Base-by-base conservation (phyloP, 1,140 invertebrate genomes). In the Sitodiplosis mosellana region DNA sequence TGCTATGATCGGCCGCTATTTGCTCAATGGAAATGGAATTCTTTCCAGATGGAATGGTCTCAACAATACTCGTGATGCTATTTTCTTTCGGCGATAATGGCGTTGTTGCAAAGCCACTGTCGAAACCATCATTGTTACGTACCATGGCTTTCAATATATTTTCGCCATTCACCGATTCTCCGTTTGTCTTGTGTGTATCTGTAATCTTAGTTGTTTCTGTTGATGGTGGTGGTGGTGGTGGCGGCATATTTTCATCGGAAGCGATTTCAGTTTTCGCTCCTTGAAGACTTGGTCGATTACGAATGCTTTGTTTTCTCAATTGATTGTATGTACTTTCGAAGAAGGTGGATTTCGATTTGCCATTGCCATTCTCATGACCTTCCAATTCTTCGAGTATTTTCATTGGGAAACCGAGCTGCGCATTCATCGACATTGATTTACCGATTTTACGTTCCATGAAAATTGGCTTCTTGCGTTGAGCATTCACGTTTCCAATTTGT, bases 321-420 rank as follows among this genome's bases (percentile, higher is more conserved):
- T 64, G 61, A 45, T 55, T 50, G 33, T 14, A 55, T 22, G 54
- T 55, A 27, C 51, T 46, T 42, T 63, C 61, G 60, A 64, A 64
- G 61, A 62, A 64, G 56, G 61, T 57, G 57, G 57, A 59, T 60
- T 64, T 64, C 14, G 21, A 11, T 68, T 54, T 68, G 56, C 59
- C 60, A 55, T 57, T 58, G 58, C 51, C 65, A 49, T 69, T 67
- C 50, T 69, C 66, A 54, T 57, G 69, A 51, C 67, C 66, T 53
- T 60, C 67, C 49, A 72, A 66, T 47, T 73, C 70, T 52, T 73
- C 71, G 51, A 73, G 56, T 18, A 69, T 62, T 56, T 73, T 74
- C 38, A 71, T 53, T 17, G 70, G 69, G 53, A 70, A 69, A 22
- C 66, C 62, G 57, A 64, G 57, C 49, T 63, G 57, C 54, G 57